phyloP scores from a whole-genome alignment of 2,113 vertebrate species.

The Tretioscincus oriximinensis region DNA sequence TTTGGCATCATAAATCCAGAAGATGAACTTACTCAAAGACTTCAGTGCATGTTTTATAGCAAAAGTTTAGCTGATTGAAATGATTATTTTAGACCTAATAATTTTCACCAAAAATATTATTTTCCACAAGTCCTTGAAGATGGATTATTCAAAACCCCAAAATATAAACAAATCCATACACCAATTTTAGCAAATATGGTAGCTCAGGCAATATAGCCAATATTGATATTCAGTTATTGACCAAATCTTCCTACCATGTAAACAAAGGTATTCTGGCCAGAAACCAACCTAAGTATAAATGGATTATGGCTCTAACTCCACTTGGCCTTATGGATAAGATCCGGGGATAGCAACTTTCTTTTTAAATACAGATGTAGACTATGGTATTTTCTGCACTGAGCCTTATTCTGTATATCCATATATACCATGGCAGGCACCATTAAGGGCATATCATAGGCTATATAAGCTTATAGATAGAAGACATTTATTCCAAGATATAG shows the following conservation, averaged over 20 bases:
- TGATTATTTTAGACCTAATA: not conserved
- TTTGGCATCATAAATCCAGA: not conserved
- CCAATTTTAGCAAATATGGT: not conserved
- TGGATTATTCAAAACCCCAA: not conserved
- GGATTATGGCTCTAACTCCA: constrained; percentile 2
- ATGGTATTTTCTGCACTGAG: no score
- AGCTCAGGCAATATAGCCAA: not conserved
- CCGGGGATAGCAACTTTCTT: no score
- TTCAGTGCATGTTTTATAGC: not conserved
- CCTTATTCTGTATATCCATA: no score
- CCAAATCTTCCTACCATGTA: not conserved
- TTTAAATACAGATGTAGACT: no score
- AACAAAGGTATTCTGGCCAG: not conserved
- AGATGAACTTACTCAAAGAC: not conserved
- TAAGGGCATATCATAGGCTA: no score
- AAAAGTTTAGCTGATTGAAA: not conserved
- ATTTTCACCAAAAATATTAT: not conserved
- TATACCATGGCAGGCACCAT: no score
- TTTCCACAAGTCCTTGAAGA: not conserved
- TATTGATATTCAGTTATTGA: not conserved
- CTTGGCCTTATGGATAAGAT: no score
- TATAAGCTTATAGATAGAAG: no score
- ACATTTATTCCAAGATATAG: no score
- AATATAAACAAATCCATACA: not conserved
- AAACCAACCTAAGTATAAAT: not conserved